Evolutionary conservation across 92 coral and sea anemone genomes (phyloP).

Genomic region (Phenganax subtilis): DNA sequence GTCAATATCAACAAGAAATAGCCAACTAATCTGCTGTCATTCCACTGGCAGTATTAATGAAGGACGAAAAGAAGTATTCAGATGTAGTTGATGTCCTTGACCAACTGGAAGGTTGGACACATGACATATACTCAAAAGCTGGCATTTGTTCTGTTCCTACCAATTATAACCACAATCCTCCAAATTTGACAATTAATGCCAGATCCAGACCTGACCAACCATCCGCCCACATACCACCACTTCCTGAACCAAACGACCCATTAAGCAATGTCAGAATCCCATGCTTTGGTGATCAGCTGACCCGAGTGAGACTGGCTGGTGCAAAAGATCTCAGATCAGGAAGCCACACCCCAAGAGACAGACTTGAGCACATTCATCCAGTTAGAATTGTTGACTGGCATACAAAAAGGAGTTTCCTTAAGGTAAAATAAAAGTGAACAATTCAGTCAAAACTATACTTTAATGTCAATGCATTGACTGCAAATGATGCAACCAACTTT

Average conservation of each 20-base stretch:
- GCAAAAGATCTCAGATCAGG: slow-evolving; percentile 56
- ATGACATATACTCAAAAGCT: slow-evolving; percentile 11
- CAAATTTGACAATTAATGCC: slow-evolving; percentile 21
- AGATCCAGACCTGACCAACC: slow-evolving; percentile 62
- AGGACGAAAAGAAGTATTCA: slow-evolving; percentile 20
- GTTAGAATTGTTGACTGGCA: slow-evolving; percentile 60
- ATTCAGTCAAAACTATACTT: background rate
- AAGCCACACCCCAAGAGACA: slow-evolving; percentile 55
- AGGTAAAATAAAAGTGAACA: slow-evolving; percentile 35
- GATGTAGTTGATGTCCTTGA: slow-evolving; percentile 11
- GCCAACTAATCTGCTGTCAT: slow-evolving; percentile 39
- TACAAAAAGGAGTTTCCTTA: slow-evolving; percentile 55
- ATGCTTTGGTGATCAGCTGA: slow-evolving; percentile 63
- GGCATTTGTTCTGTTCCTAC: background rate
- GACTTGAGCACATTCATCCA: slow-evolving; percentile 51
- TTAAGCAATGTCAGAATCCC: slow-evolving; percentile 51
- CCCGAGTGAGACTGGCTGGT: slow-evolving; percentile 56
- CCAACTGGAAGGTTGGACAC: slow-evolving; percentile 6
- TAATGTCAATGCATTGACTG: too few species aligned
- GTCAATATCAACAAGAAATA: slow-evolving; percentile 45
- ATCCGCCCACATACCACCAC: slow-evolving; percentile 56
- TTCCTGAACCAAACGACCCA: slow-evolving; percentile 45
- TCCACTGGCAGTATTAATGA: slow-evolving; percentile 42
- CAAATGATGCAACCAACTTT: background rate
- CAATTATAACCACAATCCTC: background rate